These are phyloP conservation scores for Pitta sordida DNA, from an alignment of 2,113 vertebrate species.

Conservation along the genomic window DNA sequence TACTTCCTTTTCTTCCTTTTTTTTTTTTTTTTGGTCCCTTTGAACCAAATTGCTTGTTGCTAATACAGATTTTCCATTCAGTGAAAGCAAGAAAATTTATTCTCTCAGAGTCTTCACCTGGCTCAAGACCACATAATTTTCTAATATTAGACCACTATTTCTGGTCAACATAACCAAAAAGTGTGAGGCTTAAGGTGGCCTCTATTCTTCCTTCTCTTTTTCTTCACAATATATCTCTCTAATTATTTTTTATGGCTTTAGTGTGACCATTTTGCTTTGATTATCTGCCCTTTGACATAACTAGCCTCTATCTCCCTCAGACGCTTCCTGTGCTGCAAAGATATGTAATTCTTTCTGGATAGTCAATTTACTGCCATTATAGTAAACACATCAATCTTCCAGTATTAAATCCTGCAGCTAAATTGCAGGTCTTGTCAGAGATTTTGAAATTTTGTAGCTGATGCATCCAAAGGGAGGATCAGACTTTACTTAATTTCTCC, in stretches of 20 bases:
- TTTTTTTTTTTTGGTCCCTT: accelerated
- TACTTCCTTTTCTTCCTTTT: background rate
- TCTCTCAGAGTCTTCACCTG: background rate
- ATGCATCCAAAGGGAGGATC: background rate
- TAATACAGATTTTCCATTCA: background rate
- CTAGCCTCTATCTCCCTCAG: slow-evolving; percentile 8
- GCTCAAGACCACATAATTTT: background rate
- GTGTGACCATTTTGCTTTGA: background rate
- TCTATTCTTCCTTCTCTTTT: background rate
- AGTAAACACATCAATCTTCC: slow-evolving; percentile 54
- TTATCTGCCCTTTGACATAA: background rate
- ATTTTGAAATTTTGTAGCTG: slow-evolving; percentile 23
- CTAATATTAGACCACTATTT: background rate
- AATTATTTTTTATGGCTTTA: slow-evolving; percentile 7
- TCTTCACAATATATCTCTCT: background rate
- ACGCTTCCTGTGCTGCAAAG: slow-evolving; percentile 2
- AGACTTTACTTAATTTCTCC: background rate
- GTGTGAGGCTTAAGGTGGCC: background rate
- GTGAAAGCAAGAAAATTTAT: background rate
- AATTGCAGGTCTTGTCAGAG: slow-evolving; percentile 28
- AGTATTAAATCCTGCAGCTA: slow-evolving; percentile 43
- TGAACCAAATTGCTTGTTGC: background rate
- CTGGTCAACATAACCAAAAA: background rate
- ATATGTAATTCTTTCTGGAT: background rate
- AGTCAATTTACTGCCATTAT: slow-evolving; percentile 48